These are phyloP conservation scores for Notolepis coatsorum DNA, from an alignment of 2,797 vertebrate genomes.

Conservation along the genomic window DNA sequence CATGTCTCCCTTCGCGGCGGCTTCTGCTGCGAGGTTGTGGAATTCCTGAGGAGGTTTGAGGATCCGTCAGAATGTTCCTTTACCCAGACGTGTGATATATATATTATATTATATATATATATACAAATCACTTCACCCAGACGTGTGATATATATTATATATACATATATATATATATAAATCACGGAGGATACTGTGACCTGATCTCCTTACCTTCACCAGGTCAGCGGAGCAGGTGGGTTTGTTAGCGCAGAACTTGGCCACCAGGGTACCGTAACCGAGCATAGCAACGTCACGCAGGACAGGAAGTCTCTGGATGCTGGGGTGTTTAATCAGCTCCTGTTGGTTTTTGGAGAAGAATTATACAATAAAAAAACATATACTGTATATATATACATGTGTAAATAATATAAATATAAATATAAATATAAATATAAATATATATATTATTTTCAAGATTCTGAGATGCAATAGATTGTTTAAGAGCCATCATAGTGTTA, in stretches of 20 bases:
- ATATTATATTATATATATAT: too few relatives aligned
- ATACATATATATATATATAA: too few relatives aligned
- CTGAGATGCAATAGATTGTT: neutral
- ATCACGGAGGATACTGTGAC: slow-evolving; percentile 28
- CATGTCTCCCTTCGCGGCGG: slow-evolving; percentile 51
- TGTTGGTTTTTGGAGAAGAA: too few relatives aligned
- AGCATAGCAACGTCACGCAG: slow-evolving; percentile 80
- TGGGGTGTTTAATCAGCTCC: slow-evolving; percentile 46
- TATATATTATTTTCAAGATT: neutral
- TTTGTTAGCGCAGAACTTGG: slow-evolving; percentile 78
- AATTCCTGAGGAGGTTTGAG: slow-evolving; percentile 67
- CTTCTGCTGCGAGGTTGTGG: slow-evolving; percentile 61
- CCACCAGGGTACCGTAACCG: slow-evolving; percentile 83
- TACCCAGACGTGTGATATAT: neutral
- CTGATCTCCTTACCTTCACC: slow-evolving; percentile 75
- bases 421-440: slow-evolving; percentile 13
- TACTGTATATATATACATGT: too few relatives aligned
- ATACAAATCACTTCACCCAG: too few relatives aligned
- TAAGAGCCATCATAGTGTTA: neutral
- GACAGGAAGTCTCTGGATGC: slow-evolving; percentile 49
- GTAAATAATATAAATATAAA: too few relatives aligned
- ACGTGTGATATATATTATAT: too few relatives aligned
- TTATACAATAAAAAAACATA: too few relatives aligned
- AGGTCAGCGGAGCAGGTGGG: slow-evolving; percentile 77
- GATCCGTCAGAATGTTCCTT: neutral